Conservation (phyloP, 2,797 vertebrate species). For the Chromis chromis region DNA sequence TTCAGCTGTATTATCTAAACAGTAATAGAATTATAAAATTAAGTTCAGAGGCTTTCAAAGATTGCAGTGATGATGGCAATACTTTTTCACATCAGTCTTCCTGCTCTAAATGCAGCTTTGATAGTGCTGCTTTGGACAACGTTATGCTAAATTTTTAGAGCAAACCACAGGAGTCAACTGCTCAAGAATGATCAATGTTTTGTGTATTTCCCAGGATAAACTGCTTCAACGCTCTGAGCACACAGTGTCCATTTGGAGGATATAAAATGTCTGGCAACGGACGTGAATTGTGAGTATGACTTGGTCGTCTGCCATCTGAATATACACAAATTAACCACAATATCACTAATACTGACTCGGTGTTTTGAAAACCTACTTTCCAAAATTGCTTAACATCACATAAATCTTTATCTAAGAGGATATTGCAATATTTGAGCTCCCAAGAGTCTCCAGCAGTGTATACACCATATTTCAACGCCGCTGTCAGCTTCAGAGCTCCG, state of each 20-base stretch:
- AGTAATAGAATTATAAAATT: constrained; percentile 43
- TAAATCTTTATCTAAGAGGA: constrained; percentile 56
- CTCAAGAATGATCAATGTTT: constrained; percentile 70
- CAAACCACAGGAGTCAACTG: constrained; percentile 43
- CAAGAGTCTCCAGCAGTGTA: constrained; percentile 20
- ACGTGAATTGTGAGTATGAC: constrained; percentile 96
- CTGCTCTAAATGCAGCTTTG: constrained; percentile 25
- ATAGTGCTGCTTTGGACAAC: constrained; percentile 6
- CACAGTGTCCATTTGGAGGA: constrained; percentile 98
- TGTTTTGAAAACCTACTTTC: constrained; percentile 62
- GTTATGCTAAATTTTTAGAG: constrained; percentile 37
- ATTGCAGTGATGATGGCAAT: constrained; percentile 27
- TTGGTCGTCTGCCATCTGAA: constrained; percentile 49
- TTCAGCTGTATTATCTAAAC: constrained; percentile 54
- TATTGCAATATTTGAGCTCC: constrained; percentile 35
- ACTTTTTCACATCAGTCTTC: constrained; percentile 32
- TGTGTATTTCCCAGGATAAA: constrained; percentile 92
- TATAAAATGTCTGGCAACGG: constrained; percentile 99
- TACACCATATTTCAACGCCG: constrained; percentile 18
- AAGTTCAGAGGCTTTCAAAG: constrained; percentile 39
- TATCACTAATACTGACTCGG: constrained; percentile 58
- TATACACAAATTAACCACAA: constrained; percentile 57
- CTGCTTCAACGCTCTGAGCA: constrained; percentile 98
- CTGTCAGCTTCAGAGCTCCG: constrained; percentile 19
- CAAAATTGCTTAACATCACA: constrained; percentile 53